Conservation (phyloP, 2,888 invertebrate species). For the Leptopilina syphax region DNA sequence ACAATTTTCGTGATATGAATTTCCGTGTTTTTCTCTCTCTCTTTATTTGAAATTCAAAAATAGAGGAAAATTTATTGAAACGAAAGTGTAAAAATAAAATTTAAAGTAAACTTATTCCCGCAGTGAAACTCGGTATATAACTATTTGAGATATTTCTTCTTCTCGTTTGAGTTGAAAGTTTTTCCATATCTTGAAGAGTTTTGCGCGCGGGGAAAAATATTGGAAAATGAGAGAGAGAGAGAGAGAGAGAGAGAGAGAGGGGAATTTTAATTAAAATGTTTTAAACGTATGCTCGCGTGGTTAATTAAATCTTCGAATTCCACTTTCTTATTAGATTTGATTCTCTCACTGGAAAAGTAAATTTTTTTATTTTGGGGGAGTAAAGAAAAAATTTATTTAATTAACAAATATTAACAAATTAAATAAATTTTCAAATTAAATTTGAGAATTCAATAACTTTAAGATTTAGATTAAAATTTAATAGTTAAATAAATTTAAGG, state of each 20-base stretch:
- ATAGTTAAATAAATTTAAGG: no score
- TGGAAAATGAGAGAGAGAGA: background rate
- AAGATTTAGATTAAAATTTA: no score
- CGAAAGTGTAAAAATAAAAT: background rate
- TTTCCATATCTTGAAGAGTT: background rate
- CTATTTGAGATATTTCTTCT: background rate
- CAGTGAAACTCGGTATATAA: background rate
- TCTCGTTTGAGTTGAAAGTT: background rate
- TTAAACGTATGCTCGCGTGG: background rate
- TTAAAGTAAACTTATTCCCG: constrained; percentile 5
- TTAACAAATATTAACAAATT: no score
- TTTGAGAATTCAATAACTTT: no score
- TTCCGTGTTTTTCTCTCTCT: background rate
- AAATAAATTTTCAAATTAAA: no score
- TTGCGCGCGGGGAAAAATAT: background rate
- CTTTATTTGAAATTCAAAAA: no score
- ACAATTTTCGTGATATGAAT: no score
- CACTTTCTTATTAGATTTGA: background rate
- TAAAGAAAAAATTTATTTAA: no score
- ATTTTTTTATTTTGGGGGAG: background rate
- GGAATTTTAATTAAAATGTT: constrained; percentile 20
- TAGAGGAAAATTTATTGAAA: background rate
- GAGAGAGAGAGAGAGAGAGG: no score
- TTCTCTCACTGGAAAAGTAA: background rate
- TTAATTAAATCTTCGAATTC: constrained; percentile 15